Evolutionary conservation across 2,797 vertebrate genomes (phyloP).

Genomic region (Pantherophis alleghaniensis): DNA sequence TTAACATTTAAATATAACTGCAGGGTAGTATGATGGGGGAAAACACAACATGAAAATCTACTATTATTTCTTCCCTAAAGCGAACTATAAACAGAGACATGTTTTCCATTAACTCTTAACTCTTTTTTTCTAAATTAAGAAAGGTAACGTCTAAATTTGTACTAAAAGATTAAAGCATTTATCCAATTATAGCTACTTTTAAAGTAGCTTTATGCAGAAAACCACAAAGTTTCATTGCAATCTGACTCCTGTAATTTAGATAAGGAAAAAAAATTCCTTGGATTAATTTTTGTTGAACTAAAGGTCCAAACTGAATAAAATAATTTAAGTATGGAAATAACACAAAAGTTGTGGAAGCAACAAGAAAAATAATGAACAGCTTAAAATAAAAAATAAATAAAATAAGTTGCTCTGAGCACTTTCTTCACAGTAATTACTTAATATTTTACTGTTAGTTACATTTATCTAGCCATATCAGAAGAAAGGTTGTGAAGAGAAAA

Average conservation of each 20-base stretch:
- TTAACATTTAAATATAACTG: constrained; percentile 55
- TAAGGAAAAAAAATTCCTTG: constrained; percentile 1
- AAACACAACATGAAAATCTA: neutral
- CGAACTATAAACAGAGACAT: constrained; percentile 34
- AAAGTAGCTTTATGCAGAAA: constrained; percentile 25
- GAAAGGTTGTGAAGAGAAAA: neutral
- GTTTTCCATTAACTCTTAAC: neutral
- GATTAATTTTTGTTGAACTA: constrained; percentile 24
- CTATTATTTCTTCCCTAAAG: constrained; percentile 1
- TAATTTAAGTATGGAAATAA: constrained; percentile 29
- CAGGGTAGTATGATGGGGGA: constrained; percentile 24
- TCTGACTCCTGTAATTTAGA: constrained; percentile 19
- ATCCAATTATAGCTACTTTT: constrained; percentile 13
- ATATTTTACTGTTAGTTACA: neutral
- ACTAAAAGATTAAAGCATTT: constrained; percentile 25
- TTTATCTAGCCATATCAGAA: neutral
- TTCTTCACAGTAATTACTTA: neutral
- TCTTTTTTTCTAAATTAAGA: neutral
- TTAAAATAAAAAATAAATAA: neutral
- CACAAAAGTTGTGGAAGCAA: neutral
- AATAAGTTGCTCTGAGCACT: neutral
- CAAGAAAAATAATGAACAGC: neutral
- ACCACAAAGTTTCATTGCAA: constrained; percentile 14
- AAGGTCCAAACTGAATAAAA: constrained; percentile 14
- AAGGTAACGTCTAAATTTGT: constrained; percentile 25